A percentile compares a stretch with the other conserved stretches of the same genome.
Evolutionary conservation across 2,113 vertebrate species (phyloP).

Genomic region (Ictidomys tridecemlineatus): DNA sequence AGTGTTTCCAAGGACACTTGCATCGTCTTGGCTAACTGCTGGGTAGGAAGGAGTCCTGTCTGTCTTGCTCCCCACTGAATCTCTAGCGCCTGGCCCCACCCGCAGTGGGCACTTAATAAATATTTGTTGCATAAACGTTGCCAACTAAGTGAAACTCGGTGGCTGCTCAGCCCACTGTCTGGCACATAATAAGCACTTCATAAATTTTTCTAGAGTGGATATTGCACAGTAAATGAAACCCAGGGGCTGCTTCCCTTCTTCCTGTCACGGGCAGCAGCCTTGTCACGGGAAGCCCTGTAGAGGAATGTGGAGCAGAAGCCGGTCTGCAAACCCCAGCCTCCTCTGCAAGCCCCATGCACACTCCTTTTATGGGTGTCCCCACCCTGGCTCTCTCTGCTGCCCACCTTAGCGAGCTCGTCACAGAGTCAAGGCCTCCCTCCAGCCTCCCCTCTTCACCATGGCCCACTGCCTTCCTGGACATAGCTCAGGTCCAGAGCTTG

Average conservation of each 20-base stretch:
- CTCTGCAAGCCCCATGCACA: background rate
- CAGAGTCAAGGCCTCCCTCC: background rate
- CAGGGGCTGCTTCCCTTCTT: background rate
- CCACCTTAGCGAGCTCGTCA: background rate
- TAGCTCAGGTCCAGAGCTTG: background rate
- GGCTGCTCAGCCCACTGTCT: background rate
- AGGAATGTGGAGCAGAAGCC: background rate
- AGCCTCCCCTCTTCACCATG: background rate
- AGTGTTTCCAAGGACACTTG: fast-evolving
- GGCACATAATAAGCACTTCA: constrained; percentile 8
- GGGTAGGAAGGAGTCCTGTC: background rate
- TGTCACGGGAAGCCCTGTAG: background rate
- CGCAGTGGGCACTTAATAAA: background rate
- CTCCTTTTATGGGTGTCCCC: background rate
- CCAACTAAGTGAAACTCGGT: background rate
- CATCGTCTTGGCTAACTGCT: background rate
- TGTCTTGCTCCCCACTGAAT: background rate
- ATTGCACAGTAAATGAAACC: background rate
- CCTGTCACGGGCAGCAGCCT: background rate
- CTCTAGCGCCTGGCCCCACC: background rate
- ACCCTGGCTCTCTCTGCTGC: background rate
- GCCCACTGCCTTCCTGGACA: background rate
- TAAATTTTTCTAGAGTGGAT: background rate
- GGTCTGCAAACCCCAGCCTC: background rate
- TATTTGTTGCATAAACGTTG: background rate